phyloP scores from a whole-genome alignment of 2,888 invertebrate species.

The Amitus sp. region DNA sequence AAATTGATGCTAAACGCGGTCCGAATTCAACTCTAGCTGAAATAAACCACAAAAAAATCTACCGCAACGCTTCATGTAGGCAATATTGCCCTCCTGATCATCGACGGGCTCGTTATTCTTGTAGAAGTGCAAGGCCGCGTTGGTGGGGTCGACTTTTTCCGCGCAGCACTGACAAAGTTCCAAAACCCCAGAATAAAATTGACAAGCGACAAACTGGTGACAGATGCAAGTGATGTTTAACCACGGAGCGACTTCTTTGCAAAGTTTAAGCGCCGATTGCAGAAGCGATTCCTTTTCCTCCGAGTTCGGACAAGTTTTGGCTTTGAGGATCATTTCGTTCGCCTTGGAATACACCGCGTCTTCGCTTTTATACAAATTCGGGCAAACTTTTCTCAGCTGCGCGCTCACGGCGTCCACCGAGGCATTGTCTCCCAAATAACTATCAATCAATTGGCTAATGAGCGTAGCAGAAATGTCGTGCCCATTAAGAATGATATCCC shows the following conservation, averaged over 20 bases:
- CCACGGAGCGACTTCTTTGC: constrained; percentile 89
- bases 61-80: constrained; percentile 73
- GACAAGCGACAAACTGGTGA: constrained; percentile 81
- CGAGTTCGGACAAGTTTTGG: constrained; percentile 78
- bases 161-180: constrained; percentile 89
- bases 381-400: constrained; percentile 89
- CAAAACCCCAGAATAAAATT: constrained; percentile 89
- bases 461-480: constrained; percentile 80
- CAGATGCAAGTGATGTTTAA: constrained; percentile 87
- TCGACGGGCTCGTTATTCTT: constrained; percentile 83
- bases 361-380: constrained; percentile 91
- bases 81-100: constrained; percentile 84
- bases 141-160: constrained; percentile 86
- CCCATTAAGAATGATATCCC: constrained; percentile 82
- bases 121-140: constrained; percentile 88
- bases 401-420: constrained; percentile 92
- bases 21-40: no score
- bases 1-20: no score
- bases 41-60: no score
- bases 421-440: constrained; percentile 94
- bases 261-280: constrained; percentile 79
- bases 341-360: constrained; percentile 97
- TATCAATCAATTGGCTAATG: constrained; percentile 85
- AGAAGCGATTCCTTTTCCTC: constrained; percentile 83
- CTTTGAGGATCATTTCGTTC: constrained; percentile 87